Percentiles rank a stretch among this genome's conserved stretches.
Conservation (phyloP, 2,888 invertebrate species). For the Plebejus melissa region DNA sequence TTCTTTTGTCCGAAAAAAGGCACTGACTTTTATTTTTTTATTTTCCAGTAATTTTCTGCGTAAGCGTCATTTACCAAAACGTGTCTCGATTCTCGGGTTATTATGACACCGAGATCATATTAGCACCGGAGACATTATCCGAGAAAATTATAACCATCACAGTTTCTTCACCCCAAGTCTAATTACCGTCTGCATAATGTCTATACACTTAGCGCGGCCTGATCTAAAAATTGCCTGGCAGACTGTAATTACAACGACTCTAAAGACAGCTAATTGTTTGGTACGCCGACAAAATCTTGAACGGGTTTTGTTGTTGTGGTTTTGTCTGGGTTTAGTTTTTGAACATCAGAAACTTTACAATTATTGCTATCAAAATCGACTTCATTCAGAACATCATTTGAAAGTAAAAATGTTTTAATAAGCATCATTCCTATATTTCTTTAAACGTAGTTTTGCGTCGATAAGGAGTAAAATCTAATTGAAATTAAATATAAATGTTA, state of each 20-base stretch:
- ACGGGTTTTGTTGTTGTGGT: background rate
- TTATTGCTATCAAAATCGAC: background rate
- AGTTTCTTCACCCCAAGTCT: slow-evolving; percentile 63
- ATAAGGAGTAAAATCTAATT: slow-evolving; percentile 8
- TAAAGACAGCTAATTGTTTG: slow-evolving; percentile 17
- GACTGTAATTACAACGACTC: slow-evolving; percentile 59
- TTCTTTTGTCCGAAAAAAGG: background rate
- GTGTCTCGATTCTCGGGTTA: background rate
- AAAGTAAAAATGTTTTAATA: background rate
- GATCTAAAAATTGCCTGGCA: slow-evolving; percentile 67
- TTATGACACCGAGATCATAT: slow-evolving; percentile 28
- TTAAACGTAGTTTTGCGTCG: background rate
- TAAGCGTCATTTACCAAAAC: slow-evolving; percentile 1
- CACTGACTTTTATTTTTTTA: background rate
- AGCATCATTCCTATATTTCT: background rate
- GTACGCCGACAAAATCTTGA: slow-evolving; percentile 1
- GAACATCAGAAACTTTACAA: background rate
- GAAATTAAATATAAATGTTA: slow-evolving; percentile 18
- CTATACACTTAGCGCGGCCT: slow-evolving; percentile 70
- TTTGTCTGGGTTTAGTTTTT: background rate
- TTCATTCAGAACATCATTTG: background rate
- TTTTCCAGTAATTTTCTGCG: background rate
- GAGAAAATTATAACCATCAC: slow-evolving; percentile 59
- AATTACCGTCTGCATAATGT: slow-evolving; percentile 72
- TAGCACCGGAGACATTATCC: slow-evolving; percentile 43